Base-by-base conservation (phyloP, 2,888 invertebrate genomes). In the Lycocerus yunnanus region DNA sequence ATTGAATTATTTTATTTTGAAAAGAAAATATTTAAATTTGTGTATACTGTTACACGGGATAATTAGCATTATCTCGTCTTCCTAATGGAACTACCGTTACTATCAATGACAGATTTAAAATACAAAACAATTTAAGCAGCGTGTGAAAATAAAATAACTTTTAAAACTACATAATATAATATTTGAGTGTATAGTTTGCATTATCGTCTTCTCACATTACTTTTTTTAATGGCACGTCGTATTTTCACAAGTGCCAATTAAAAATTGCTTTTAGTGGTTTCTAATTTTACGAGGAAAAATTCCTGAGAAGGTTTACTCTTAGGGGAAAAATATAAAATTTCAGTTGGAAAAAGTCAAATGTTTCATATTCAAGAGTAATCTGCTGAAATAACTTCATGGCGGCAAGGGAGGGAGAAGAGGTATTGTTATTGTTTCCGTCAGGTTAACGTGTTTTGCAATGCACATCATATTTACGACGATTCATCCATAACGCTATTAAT, bases 361-460 rank as follows among this genome's bases (percentile, higher is more conserved):
- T 2, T 2, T 66, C 69, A 67, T 75, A 75, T 75, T 75, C 75
- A 72, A 72, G 72, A 68, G 66, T 63, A 58, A 24, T 68, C 67
- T 72, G 66, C 68, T 66, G 72, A 75, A 72, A 72, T 75, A 72
- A 72, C 21, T 70, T 70, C 61, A 73, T 68, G n/a, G n/a, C n/a
- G n/a, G n/a, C n/a, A n/a, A 68, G 72, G 70, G 59, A 27, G 68
- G 72, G 68, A 73, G 70, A 72, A 69, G 68, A 73, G 70, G 73
- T 68, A 70, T 76, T 76, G 73, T 24, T 24, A 21, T n/a, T n/a
- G n/a, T n/a, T n/a, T 73, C 60, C 71, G 76, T 73, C 73, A 66
- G 61, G 24, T 58, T 70, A 72, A 73, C 71, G 76, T 73, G 70
- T 76, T 76, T 71, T 73, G 73, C 70, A 73, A 72, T 76, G 72